Percentiles rank a stretch among this genome's conserved stretches.
These are phyloP conservation scores for Sebastolobus altivelis DNA, from an alignment of 2,797 vertebrate species.

Conservation along the genomic window DNA sequence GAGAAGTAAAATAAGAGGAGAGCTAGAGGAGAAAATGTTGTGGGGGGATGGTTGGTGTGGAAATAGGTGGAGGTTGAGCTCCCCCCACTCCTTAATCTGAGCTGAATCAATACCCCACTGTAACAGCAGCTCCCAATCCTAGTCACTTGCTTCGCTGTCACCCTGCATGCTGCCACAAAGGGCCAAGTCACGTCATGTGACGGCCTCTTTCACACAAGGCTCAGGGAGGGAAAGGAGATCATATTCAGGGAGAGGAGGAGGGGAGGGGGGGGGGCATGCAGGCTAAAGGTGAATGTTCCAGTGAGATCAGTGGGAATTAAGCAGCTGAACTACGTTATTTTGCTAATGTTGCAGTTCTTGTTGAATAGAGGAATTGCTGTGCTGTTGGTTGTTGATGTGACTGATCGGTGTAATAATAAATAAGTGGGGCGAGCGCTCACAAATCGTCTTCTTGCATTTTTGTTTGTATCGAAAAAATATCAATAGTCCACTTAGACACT, in stretches of 20 bases:
- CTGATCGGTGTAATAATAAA: not conserved
- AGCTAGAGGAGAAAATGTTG: not conserved
- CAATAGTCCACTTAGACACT: not conserved
- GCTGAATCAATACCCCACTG: slow-evolving; percentile 85
- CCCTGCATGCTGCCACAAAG: slow-evolving; percentile 67
- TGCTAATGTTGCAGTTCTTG: slow-evolving; percentile 25
- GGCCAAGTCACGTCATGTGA: slow-evolving; percentile 81
- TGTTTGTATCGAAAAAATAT: not conserved
- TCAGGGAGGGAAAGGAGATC: slow-evolving; percentile 69
- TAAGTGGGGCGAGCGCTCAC: not conserved
- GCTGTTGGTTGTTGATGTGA: not conserved
- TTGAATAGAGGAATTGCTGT: not conserved
- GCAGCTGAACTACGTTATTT: slow-evolving; percentile 26
- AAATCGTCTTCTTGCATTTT: not conserved
- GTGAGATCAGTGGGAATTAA: slow-evolving; percentile 42
- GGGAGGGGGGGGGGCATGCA: slow-evolving; percentile 27
- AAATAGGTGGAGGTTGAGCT: slow-evolving; percentile 45
- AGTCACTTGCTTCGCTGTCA: slow-evolving; percentile 73
- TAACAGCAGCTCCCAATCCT: slow-evolving; percentile 79
- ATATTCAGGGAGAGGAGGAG: slow-evolving; percentile 48
- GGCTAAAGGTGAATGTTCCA: slow-evolving; percentile 63
- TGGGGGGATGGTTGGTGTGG: not conserved
- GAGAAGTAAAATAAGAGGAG: slow-evolving; percentile 41
- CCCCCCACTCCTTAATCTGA: slow-evolving; percentile 68
- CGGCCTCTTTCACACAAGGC: slow-evolving; percentile 69